These are phyloP conservation scores for Drosophila multiciliata DNA, from an alignment of 2,888 invertebrate species.

Conservation along the genomic window DNA sequence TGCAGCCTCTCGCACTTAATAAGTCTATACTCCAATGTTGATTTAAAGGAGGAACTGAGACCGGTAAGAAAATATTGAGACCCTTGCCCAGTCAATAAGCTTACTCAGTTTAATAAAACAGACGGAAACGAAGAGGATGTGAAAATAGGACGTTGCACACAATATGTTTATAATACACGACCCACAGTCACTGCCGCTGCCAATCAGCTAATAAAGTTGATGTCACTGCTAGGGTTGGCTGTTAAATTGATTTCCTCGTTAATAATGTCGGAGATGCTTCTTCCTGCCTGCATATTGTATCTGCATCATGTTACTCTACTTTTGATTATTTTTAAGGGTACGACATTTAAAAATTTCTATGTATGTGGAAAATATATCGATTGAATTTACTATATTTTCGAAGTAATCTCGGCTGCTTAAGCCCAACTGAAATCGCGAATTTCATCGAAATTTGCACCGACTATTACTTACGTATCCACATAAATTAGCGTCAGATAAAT, in stretches of 20 bases:
- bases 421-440: not conserved
- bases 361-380: not conserved
- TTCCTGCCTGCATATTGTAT: not conserved
- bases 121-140: conserved; percentile 46
- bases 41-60: conserved; percentile 44
- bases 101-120: conserved; percentile 37
- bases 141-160: conserved; percentile 38
- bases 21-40: conserved; percentile 42
- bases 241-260: conserved; percentile 14
- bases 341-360: not conserved
- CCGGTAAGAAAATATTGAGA: conserved; percentile 36
- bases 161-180: conserved; percentile 34
- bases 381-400: not conserved
- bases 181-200: conserved; percentile 13
- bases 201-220: conserved; percentile 37
- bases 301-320: not conserved
- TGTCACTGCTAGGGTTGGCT: conserved; percentile 29
- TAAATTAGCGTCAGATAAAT: not conserved
- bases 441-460: not conserved
- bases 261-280: not conserved
- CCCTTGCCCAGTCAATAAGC: conserved; percentile 16
- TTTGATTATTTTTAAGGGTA: not conserved
- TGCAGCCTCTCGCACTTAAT: conserved; percentile 49
- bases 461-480: not conserved
- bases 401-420: not conserved